Base-by-base conservation (phyloP, 2,113 vertebrate genomes). In the Pao palembangensis region DNA sequence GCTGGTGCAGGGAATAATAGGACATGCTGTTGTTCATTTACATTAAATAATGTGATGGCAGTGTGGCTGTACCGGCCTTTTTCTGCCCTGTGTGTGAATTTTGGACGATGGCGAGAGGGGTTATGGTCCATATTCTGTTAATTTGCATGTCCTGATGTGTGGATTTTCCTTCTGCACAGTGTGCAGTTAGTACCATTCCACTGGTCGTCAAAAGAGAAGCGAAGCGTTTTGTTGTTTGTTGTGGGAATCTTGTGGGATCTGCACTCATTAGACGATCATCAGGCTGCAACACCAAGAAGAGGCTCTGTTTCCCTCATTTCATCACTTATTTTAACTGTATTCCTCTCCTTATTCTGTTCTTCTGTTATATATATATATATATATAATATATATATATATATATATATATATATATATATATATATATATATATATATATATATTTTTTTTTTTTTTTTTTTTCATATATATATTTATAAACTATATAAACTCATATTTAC, bases 181-280 rank as follows among this genome's bases (percentile, higher is more conserved):
- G 17, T 53, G 64, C 75, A 82, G 34, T 88, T 87, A 89, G 86
- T 89, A 85, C 79, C 86, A 88, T 87, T 88, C 85, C 85, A 75
- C 73, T 76, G 81, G 85, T 80, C 55, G 73, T 78, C 76, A 80
- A 71, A 75, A 69, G 71, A 71, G 80, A n/a, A n/a, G n/a, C n/a
- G n/a, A n/a, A n/a, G n/a, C n/a, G n/a, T n/a, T n/a, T n/a, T n/a
- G n/a, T n/a, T n/a, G n/a, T n/a, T n/a, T n/a, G n/a, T n/a, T 51
- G 53, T 50, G 47, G 63, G 74, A 21, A 61, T 88, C 87, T 84
- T 73, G 19, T 57, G 85, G 84, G 84, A 80, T 79, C 85, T 84
- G 75, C 84, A 88, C 85, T 89, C 87, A 89, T 89, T 89, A 89
- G 84, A 79, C 79, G 85, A 89, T 89, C 87, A 85, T 85, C 79